Conservation (phyloP, 2,888 invertebrate species). For the Nezara viridula region DNA sequence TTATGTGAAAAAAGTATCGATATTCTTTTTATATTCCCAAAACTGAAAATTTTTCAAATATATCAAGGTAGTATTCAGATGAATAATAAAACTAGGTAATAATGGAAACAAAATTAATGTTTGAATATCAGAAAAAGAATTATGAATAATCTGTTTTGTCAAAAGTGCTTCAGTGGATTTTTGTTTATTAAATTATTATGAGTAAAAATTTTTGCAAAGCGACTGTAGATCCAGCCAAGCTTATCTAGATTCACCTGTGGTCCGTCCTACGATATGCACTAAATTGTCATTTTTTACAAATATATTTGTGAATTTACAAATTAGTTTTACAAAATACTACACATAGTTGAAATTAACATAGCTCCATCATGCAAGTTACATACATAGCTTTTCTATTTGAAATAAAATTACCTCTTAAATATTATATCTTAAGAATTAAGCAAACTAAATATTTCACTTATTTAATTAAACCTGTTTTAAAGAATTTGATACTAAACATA, state of each 20-base stretch:
- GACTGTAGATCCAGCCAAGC: slow-evolving; percentile 54
- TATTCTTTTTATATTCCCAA: too few relatives aligned
- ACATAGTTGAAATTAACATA: slow-evolving; percentile 65
- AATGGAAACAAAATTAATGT: neutral
- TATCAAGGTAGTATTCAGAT: neutral
- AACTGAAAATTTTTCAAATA: neutral
- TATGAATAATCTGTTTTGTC: neutral
- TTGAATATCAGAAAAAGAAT: neutral
- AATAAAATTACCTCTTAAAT: slow-evolving; percentile 24
- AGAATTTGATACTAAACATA: neutral
- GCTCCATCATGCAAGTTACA: slow-evolving; percentile 65
- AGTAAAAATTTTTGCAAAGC: slow-evolving; percentile 41
- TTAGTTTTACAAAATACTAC: slow-evolving; percentile 50
- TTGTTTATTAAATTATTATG: slow-evolving; percentile 31
- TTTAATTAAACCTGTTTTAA: neutral
- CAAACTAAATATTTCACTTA: neutral
- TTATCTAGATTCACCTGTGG: slow-evolving; percentile 60
- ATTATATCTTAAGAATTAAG: neutral
- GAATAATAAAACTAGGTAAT: neutral
- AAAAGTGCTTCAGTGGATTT: neutral
- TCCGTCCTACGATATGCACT: slow-evolving; percentile 58
- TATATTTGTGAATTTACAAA: slow-evolving; percentile 52
- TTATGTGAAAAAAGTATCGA: neutral
- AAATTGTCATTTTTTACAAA: slow-evolving; percentile 37
- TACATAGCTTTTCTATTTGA: slow-evolving; percentile 50